phyloP scores from a whole-genome alignment of 1,140 invertebrate species.

The Hypothenemus hampei region DNA sequence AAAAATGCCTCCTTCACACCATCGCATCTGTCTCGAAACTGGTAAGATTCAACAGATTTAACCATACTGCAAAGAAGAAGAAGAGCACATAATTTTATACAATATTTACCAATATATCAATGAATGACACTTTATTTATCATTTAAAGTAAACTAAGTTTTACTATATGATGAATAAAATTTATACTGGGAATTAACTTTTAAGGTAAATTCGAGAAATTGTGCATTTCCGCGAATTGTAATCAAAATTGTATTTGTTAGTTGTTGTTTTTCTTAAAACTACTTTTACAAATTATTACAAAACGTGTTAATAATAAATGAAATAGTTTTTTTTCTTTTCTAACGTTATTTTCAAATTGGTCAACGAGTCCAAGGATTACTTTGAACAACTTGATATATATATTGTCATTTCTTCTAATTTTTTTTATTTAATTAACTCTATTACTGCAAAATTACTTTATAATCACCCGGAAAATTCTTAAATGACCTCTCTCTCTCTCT shows the following conservation, averaged over 20 bases:
- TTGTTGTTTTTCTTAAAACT: conserved; percentile 12
- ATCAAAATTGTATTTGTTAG: neutral
- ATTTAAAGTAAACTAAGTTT: too few relatives aligned
- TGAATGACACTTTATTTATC: too few relatives aligned
- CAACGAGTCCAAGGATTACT: conserved; percentile 9
- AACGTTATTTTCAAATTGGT: neutral
- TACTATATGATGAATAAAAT: neutral
- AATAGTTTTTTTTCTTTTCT: neutral
- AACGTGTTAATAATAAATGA: conserved; percentile 9
- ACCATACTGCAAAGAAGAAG: too few relatives aligned
- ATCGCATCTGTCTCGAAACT: conserved; percentile 19
- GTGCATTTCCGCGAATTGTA: too few relatives aligned
- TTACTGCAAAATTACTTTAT: too few relatives aligned
- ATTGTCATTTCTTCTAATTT: neutral
- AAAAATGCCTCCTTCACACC: conserved; percentile 28
- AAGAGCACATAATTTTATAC: too few relatives aligned
- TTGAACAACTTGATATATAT: neutral
- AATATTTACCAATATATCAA: too few relatives aligned
- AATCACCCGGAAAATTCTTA: too few relatives aligned
- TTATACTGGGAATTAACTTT: neutral
- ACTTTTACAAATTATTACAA: conserved; percentile 1
- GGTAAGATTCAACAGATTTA: conserved; percentile 17
- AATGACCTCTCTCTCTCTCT: too few relatives aligned
- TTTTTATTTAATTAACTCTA: neutral
- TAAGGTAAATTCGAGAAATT: neutral